Percentiles rank a stretch among this genome's conserved stretches.
phyloP scores from a whole-genome alignment of 37 sponge, comb jelly and placozoan genomes.

The Haliclona indistincta region DNA sequence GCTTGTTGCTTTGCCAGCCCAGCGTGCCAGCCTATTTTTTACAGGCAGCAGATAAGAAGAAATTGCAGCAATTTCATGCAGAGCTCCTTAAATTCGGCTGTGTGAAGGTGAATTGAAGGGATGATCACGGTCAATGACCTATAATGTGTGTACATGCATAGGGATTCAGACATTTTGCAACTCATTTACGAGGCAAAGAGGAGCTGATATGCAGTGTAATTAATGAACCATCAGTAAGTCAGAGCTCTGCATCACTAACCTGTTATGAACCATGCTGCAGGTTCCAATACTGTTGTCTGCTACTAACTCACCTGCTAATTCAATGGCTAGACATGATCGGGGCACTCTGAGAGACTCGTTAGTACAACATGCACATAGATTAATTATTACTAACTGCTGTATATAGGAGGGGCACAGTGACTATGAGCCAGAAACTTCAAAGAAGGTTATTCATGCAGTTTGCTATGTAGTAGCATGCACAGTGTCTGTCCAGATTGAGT shows the following conservation, averaged over 20 bases:
- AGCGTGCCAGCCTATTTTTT: too few species aligned
- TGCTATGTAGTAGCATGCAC: not conserved
- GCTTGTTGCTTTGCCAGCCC: too few species aligned
- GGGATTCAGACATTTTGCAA: conserved; percentile 88
- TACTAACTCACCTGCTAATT: conserved; percentile 56
- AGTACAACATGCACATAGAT: not conserved
- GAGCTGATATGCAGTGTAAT: conserved; percentile 84
- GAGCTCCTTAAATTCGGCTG: conserved; percentile 73
- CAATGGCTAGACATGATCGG: conserved; percentile 31
- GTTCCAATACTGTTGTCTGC: conserved; percentile 69
- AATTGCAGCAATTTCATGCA: conserved; percentile 55
- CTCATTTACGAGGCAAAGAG: conserved; percentile 80
- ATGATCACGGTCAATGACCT: not conserved
- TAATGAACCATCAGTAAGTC: conserved; percentile 79
- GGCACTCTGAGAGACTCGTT: too few species aligned
- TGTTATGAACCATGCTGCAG: not conserved
- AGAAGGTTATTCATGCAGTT: conserved; percentile 35
- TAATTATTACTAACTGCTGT: not conserved
- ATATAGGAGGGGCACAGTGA: conserved; percentile 6
- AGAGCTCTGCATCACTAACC: not conserved
- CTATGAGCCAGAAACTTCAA: conserved; percentile 65
- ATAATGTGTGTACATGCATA: conserved; percentile 11
- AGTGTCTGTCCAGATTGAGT: conserved; percentile 49
- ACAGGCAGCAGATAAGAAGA: conserved; percentile 80
- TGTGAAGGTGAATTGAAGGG: conserved; percentile 56